Base-by-base conservation (phyloP, 2,113 vertebrate species). In the Otis tarda region DNA sequence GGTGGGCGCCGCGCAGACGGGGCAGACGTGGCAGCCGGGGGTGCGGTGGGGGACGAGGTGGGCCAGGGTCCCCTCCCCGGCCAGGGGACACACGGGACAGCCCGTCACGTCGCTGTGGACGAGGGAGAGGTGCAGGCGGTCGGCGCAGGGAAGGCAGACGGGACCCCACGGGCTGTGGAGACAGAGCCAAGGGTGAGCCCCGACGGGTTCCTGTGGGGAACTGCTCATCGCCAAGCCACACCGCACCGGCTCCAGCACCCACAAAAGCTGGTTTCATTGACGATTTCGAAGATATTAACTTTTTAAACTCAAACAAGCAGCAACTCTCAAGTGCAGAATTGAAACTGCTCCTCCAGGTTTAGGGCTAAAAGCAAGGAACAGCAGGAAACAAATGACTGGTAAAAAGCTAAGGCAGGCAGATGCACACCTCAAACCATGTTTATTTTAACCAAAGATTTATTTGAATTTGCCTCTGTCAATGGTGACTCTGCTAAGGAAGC, bases 171-270 rank as follows among this genome's bases (percentile, higher is more conserved):
- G 68, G 80, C 96, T 96, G 96, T 4, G 86, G 76, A 37, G 53
- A 84, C 14, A 71, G 61, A 65, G 64, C 12, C 2, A 13, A 49
- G 52, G 39, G 14, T 77, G 63, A 87, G 49, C 4, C 49, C 31
- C 4, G 2, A 2, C 0, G 2, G 30, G 70, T 1, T 22, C 0
- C 0, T 2, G 21, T 2, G 11, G 2, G 69, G 15, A 27, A 5
- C 21, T 5, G 23, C 53, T 64, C 61, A 59, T 30, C 3, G 9
- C 55, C 56, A 18, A 61, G 28, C 7, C 65, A 2, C 31, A 4
- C 64, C 2, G 1, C 30, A 0, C 33, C 1, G 47, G n/a, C 70
- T 71, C 35, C 21, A 3, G 61, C 80, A 12, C 45, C 49, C 60
- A 3, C 23, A 2, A 12, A 22, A 39, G 33, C 50, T 25, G 6